Evolutionary conservation across 1,140 invertebrate species (phyloP).

Genomic region (Uloborus diversus): DNA sequence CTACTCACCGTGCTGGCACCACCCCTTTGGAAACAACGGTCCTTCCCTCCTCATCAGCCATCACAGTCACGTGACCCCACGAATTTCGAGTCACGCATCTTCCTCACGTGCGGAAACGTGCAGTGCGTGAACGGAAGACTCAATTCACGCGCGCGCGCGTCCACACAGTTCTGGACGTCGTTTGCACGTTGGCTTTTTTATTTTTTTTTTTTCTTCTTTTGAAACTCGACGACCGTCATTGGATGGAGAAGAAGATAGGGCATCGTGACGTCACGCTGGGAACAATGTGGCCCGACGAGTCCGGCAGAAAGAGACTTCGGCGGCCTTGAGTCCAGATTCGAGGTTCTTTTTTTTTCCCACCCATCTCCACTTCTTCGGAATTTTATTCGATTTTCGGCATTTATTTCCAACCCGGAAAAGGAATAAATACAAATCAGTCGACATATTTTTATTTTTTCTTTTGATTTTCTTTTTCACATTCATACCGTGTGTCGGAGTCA

Average conservation of each 20-base stretch:
- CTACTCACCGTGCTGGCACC: neutral
- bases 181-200: neutral
- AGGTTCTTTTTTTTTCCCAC: neutral
- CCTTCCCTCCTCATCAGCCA: neutral
- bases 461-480: too few relatives aligned
- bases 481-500: too few relatives aligned
- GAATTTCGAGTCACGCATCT: neutral
- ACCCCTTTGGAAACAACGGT: neutral
- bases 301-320: neutral
- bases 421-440: too few relatives aligned
- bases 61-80: neutral
- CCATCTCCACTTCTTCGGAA: neutral
- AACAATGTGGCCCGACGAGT: constrained; percentile 7
- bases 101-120: constrained; percentile 1
- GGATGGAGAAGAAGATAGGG: neutral
- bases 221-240: neutral
- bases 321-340: neutral
- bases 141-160: neutral
- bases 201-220: neutral
- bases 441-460: too few relatives aligned
- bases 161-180: neutral
- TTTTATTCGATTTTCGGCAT: too few relatives aligned
- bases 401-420: too few relatives aligned
- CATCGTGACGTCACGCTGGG: neutral
- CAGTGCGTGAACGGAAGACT: constrained; percentile 2